Evolutionary conservation across 1,140 invertebrate genomes (phyloP), one percentile per base, ranked within the genome.

Genomic region (Episyrphus balteatus): DNA sequence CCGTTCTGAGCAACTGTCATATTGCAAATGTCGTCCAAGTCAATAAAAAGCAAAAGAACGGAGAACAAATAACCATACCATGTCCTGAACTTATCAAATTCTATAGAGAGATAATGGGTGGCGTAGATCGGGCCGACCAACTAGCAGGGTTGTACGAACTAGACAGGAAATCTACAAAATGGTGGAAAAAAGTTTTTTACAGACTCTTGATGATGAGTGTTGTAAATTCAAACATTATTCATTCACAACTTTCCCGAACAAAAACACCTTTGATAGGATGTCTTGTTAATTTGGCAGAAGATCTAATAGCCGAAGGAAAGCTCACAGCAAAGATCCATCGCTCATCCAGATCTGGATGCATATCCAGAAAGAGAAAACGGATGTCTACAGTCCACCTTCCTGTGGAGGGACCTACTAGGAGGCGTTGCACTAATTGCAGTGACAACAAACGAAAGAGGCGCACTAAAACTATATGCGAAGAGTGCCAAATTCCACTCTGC

Each of bases 1-100:
- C 53, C 11, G 11, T 51, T 26, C 32, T 58, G 10, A 53, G 49
- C 49, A 58, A 53, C 48, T 56, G 55, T 40, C 53, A 52, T 41
- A 44, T 41, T n/a, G 30, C 33, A 18, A 42, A 51, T 26, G 18
- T 51, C 10, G 48, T 42, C n/a, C 42, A 38, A 21, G 39, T 51
- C 14, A 26, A 15, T 34, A 51, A 53, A 46, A 39, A 19, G 44
- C 48, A 21, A 12, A 66, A 58, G 55, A 44, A 47, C 39, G 57
- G 56, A 12, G 32, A 50, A 51, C 33, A 46, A 46, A 12, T 47
- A 37, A 1, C 33, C 41, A 33, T 44, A 15, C 30, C 26, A 33
- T 58, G 60, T 46, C 60, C 64, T 42, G 44, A 52, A 51, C 52
- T 55, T 7, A 50, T 63, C 17, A 50, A 49, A 37, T 61, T 63